Percentiles rank a stretch among this genome's conserved stretches.
Evolutionary conservation across 2,797 vertebrate genomes (phyloP).

Genomic region (Pampus argenteus): DNA sequence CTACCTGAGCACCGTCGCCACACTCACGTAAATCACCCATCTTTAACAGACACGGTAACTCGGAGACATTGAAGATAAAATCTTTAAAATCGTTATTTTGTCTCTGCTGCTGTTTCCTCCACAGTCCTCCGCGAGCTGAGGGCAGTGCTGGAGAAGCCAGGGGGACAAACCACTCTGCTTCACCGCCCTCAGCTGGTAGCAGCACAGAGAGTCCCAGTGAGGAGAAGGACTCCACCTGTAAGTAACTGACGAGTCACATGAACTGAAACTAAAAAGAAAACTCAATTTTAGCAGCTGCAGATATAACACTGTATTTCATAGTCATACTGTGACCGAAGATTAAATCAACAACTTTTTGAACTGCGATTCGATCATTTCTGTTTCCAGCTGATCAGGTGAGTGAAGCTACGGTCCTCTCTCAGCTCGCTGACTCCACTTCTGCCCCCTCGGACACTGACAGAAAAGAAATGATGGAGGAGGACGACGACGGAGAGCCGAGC

Average conservation of each 20-base stretch:
- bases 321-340: background rate
- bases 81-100: background rate
- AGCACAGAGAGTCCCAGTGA: conserved; percentile 50
- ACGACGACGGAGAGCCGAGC: conserved; percentile 86
- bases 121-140: conserved; percentile 81
- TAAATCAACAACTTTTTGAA: background rate
- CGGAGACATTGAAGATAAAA: background rate
- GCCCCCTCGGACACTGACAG: conserved; percentile 69
- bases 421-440: conserved; percentile 72
- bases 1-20: conserved; percentile 93
- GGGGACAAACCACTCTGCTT: conserved; percentile 28
- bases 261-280: background rate
- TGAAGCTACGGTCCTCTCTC: conserved; percentile 72
- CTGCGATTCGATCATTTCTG: background rate
- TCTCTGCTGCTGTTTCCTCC: conserved; percentile 2
- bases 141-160: conserved; percentile 52
- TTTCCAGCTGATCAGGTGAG: conserved; percentile 62
- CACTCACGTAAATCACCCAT: conserved; percentile 81
- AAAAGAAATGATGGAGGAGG: conserved; percentile 63
- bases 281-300: too few relatives aligned
- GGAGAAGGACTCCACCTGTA: conserved; percentile 64
- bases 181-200: conserved; percentile 48
- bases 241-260: conserved; percentile 21
- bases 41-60: too few relatives aligned
- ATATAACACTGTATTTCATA: too few relatives aligned